Evolutionary conservation across 2,797 vertebrate species (phyloP).

Genomic region (Gastrophryne carolinensis): DNA sequence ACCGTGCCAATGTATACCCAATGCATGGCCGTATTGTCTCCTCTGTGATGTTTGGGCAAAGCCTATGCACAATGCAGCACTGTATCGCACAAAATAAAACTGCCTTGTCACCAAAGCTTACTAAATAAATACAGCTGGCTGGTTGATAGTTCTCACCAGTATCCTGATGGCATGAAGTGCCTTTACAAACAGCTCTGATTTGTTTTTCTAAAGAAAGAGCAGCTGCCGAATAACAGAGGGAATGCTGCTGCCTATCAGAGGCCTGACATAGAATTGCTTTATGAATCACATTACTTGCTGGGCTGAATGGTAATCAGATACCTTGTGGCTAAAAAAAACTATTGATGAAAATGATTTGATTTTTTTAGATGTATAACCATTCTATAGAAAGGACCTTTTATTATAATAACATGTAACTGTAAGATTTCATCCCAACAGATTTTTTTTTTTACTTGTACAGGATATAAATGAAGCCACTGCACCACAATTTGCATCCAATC

Average conservation of each 20-base stretch:
- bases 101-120: conserved; percentile 29
- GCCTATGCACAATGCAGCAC: conserved; percentile 7
- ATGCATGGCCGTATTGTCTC: conserved; percentile 3
- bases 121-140: conserved; percentile 37
- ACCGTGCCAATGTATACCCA: neutral
- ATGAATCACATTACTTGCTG: neutral
- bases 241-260: conserved; percentile 1
- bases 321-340: neutral
- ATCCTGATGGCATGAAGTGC: neutral
- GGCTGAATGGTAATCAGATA: neutral
- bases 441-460: too few species aligned
- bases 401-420: too few species aligned
- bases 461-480: too few species aligned
- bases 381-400: too few species aligned
- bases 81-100: conserved; percentile 35
- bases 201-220: conserved; percentile 45
- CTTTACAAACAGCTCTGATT: conserved; percentile 36
- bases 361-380: too few species aligned
- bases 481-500: too few species aligned
- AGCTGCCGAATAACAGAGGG: conserved; percentile 23
- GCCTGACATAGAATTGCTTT: conserved; percentile 7
- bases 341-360: too few species aligned
- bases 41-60: conserved; percentile 19
- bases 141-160: conserved; percentile 27
- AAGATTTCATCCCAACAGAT: too few species aligned